These are phyloP conservation scores for Rhinolophus sinicus DNA, from an alignment of 2,113 vertebrate species.

Conservation along the genomic window DNA sequence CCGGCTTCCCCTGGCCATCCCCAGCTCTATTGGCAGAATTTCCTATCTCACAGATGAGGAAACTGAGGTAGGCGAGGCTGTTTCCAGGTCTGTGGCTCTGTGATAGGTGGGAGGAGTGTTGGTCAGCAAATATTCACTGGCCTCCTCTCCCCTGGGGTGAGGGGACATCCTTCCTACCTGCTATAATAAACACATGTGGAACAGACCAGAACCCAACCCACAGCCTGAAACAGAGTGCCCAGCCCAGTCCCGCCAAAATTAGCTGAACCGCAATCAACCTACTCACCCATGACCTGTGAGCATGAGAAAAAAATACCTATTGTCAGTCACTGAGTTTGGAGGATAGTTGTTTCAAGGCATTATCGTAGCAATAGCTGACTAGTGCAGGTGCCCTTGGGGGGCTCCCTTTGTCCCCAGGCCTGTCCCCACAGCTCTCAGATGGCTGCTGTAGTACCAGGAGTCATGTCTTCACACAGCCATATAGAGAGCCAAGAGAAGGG, in stretches of 20 bases:
- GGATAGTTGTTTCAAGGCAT: neutral
- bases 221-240: neutral
- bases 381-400: no score
- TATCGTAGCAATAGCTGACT: neutral
- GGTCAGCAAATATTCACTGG: neutral
- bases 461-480: neutral
- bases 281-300: neutral
- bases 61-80: neutral
- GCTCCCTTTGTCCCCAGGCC: neutral
- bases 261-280: neutral
- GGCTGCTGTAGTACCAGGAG: neutral
- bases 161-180: fast-evolving
- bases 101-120: neutral
- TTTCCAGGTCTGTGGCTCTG: neutral
- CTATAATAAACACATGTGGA: neutral
- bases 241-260: neutral
- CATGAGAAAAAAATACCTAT: neutral
- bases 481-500: neutral
- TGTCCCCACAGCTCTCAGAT: neutral
- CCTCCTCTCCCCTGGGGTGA: no score
- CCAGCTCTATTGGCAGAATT: neutral
- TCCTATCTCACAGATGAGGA: neutral
- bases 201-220: neutral
- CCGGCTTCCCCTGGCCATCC: neutral
- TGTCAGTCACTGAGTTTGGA: neutral